These are phyloP conservation scores for Suricata suricatta DNA, from an alignment of 2,113 vertebrate genomes.

Conservation along the genomic window DNA sequence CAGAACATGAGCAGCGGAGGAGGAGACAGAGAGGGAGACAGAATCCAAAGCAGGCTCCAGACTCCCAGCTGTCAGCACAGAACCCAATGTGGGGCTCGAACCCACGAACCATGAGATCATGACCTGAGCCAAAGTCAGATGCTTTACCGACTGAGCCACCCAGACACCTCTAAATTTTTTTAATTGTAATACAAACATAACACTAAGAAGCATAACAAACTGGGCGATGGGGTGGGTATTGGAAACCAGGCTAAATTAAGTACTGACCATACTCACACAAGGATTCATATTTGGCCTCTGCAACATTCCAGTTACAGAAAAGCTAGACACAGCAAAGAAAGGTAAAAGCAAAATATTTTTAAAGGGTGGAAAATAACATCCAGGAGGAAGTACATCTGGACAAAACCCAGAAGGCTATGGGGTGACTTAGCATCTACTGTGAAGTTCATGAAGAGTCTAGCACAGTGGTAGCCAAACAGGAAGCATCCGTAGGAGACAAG, in stretches of 20 bases:
- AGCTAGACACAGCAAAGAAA: background rate
- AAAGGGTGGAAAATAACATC: background rate
- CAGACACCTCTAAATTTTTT: too few species aligned
- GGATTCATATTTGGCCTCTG: background rate
- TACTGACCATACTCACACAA: background rate
- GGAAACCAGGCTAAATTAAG: background rate
- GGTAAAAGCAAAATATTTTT: background rate
- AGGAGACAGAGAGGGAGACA: too few species aligned
- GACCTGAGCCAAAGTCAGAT: too few species aligned
- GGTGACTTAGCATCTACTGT: background rate
- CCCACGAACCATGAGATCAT: too few species aligned
- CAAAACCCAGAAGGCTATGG: background rate
- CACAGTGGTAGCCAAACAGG: background rate
- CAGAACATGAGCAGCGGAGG: too few species aligned
- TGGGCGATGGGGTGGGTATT: background rate
- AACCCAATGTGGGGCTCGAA: too few species aligned
- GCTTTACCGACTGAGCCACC: too few species aligned
- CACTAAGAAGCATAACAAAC: background rate
- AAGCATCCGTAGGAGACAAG: background rate
- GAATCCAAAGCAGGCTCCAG: too few species aligned
- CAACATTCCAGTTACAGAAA: background rate
- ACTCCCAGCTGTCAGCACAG: too few species aligned
- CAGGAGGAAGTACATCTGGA: background rate
- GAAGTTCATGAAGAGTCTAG: background rate
- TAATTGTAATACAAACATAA: background rate